Evolutionary conservation across 2,888 invertebrate genomes (phyloP).

Genomic region (Luffia ferchaultella): DNA sequence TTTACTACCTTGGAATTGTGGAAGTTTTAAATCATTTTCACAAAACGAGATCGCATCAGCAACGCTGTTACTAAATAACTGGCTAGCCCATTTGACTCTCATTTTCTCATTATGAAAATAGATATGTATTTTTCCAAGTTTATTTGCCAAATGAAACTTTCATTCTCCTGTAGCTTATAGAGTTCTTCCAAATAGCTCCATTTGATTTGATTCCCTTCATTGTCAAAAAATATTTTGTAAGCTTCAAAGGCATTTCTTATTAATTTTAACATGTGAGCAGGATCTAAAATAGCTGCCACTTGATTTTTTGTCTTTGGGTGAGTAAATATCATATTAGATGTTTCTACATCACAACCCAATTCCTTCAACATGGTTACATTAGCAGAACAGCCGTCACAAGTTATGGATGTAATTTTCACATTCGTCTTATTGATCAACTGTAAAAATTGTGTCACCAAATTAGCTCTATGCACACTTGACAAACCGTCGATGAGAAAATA

Average conservation of each 20-base stretch:
- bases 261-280: slow-evolving; percentile 15
- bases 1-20: no score
- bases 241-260: slow-evolving; percentile 13
- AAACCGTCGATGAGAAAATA: slow-evolving; percentile 19
- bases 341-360: slow-evolving; percentile 13
- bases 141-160: slow-evolving; percentile 11
- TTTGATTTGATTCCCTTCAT: slow-evolving; percentile 5
- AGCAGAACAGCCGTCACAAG: slow-evolving; percentile 18
- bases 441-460: slow-evolving; percentile 12
- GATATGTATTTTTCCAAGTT: slow-evolving; percentile 8
- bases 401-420: slow-evolving; percentile 14
- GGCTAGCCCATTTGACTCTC: slow-evolving; percentile 8
- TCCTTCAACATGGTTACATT: slow-evolving; percentile 14
- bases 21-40: slow-evolving; percentile 5
- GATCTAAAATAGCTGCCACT: slow-evolving; percentile 9
- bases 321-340: background rate
- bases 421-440: slow-evolving; percentile 12
- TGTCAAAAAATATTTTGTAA: slow-evolving; percentile 9
- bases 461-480: slow-evolving; percentile 12
- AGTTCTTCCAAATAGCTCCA: slow-evolving; percentile 7
- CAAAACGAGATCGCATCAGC: slow-evolving; percentile 9
- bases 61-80: slow-evolving; percentile 9
- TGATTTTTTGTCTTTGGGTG: slow-evolving; percentile 10
- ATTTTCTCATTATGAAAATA: slow-evolving; percentile 7
- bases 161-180: slow-evolving; percentile 9